Base-by-base conservation (phyloP, 1,140 invertebrate species). In the Ceratitis capitata region DNA sequence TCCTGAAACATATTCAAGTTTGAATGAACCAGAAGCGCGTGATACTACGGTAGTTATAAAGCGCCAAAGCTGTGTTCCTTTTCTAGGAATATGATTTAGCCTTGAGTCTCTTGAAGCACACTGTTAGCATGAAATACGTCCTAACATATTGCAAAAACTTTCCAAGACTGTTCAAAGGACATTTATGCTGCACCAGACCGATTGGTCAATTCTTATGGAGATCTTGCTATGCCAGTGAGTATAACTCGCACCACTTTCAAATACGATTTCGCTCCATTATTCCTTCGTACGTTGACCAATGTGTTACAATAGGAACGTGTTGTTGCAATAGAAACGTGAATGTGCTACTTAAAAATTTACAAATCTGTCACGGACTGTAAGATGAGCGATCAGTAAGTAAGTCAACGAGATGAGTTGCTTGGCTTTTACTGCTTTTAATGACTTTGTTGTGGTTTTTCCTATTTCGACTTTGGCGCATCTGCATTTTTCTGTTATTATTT, bases 281-380 rank as follows among this genome's bases (percentile, higher is more conserved):
- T 56, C 53, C 23, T 56, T 56, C 53, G 53, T 56, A n/a, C 58
- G 26, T 61, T 12, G 58, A 69, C 42, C 32, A 39, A 69, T 69
- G 16, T 69, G 64, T 2, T 69, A 19, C 7, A 3, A 39, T 23
- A 3, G 39, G 47, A 82, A 53, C 82, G 47, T 83, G 42, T 19
- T 14, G 14, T 2, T 69, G 35, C 7, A 3, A 39, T 23, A 3
- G 39, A 82, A 82, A 53, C 82, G 47, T 83, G 42, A 53, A 83
- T 83, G 9, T 35, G 47, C 82, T 51, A 53, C 47, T 83, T 51
- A 35, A 19, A 83, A 83, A 53, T 83, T 51, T 23, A 78, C 39
- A 78, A 78, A 78, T 83, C 42, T 53, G 51, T 26, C 35, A 53
- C 53, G 82, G 10, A 14, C 26, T 6, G 23, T 53, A 12, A 32